Evolutionary conservation across 2,113 vertebrate species (phyloP).

Genomic region (Thalassarche chlororhynchos): DNA sequence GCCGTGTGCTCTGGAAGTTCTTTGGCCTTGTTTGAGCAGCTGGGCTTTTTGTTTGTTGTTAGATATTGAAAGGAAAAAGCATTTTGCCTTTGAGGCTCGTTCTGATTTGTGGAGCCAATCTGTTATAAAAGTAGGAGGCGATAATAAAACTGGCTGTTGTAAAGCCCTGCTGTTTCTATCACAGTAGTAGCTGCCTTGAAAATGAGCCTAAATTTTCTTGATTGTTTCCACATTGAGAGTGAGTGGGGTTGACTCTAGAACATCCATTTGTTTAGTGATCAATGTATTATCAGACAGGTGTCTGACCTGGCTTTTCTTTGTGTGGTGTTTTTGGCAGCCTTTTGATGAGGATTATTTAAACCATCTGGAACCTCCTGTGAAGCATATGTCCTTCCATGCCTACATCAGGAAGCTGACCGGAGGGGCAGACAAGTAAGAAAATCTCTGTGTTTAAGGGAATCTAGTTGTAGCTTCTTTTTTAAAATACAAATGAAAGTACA

Average conservation of each 20-base stretch:
- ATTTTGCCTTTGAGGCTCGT: not conserved
- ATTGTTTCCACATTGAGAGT: conserved; percentile 27
- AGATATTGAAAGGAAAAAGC: not conserved
- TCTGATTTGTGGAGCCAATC: conserved; percentile 21
- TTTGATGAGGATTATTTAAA: conserved; percentile 99
- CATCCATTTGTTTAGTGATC: conserved; percentile 15
- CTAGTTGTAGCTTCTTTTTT: not conserved
- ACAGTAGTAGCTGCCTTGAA: conserved; percentile 23
- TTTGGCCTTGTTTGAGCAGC: not conserved
- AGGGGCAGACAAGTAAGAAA: conserved; percentile 94
- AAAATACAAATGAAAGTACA: not conserved
- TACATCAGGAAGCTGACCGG: conserved; percentile 98
- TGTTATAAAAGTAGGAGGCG: not conserved
- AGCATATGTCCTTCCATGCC: conserved; percentile 99
- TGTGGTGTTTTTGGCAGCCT: conserved; percentile 78
- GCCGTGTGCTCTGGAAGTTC: not conserved
- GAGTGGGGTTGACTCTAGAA: not conserved
- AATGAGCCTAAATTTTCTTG: not conserved
- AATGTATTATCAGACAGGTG: not conserved
- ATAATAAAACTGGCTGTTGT: not conserved
- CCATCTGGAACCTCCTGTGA: conserved; percentile 97
- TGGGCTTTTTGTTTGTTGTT: conserved; percentile 5
- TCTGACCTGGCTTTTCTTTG: conserved; percentile 26
- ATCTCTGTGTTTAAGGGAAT: not conserved
- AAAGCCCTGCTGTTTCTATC: not conserved